Percentiles rank a stretch among this genome's conserved stretches.
These are phyloP conservation scores for Drosophila infuscata DNA, from an alignment of 2,888 invertebrate genomes.

Conservation along the genomic window DNA sequence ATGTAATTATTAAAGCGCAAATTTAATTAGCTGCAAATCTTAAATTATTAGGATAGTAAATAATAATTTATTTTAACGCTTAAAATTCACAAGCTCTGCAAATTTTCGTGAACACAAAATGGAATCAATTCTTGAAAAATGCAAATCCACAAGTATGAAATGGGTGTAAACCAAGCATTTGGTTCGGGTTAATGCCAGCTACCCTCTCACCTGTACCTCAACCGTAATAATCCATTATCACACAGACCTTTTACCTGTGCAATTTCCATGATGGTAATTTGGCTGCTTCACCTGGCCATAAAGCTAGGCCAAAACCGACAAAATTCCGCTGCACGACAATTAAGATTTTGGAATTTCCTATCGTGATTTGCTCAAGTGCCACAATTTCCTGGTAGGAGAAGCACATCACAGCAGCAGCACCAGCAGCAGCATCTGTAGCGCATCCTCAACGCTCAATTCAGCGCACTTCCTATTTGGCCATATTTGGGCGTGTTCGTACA, in stretches of 20 bases:
- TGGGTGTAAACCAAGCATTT: background rate
- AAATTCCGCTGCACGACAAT: constrained; percentile 38
- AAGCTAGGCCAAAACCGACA: constrained; percentile 32
- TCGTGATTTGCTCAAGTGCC: constrained; percentile 51
- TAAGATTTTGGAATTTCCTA: constrained; percentile 73
- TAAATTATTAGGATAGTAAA: background rate
- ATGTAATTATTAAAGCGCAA: background rate
- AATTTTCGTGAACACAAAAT: background rate
- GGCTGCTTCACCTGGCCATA: constrained; percentile 27
- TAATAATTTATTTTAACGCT: background rate
- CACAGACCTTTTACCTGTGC: constrained; percentile 8
- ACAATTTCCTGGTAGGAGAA: constrained; percentile 67
- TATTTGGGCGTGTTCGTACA: constrained; percentile 41
- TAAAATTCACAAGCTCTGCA: background rate
- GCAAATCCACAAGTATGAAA: background rate
- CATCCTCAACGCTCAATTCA: constrained; percentile 40
- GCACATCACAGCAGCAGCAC: background rate
- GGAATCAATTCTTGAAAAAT: background rate
- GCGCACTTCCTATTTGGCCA: constrained; percentile 65
- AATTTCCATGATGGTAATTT: constrained; percentile 56
- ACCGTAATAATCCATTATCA: constrained; percentile 24
- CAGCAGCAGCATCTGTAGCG: constrained; percentile 56
- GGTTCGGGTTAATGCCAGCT: background rate
- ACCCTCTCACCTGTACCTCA: background rate
- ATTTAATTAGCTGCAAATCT: background rate